Base-by-base conservation (phyloP, 2,113 vertebrate genomes). In the Procavia capensis region DNA sequence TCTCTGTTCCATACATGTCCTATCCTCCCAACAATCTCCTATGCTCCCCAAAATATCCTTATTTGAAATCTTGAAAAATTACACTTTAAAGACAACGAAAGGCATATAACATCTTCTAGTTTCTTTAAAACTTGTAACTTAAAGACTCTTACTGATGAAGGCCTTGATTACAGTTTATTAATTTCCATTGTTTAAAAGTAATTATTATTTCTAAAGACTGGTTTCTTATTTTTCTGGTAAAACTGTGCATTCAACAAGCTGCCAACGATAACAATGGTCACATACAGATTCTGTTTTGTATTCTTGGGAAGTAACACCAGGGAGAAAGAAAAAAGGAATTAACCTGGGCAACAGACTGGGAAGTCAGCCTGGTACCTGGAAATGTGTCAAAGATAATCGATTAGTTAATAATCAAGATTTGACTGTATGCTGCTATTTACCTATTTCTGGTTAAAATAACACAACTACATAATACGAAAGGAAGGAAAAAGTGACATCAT, bases 171-270 rank as follows among this genome's bases (percentile, higher is more conserved):
- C 22, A 85, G 31, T 79, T 85, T 66, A 81, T 85, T 76, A 91
- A 94, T 81, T 88, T 36, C 31, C 3, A 74, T 63, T 89, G 84
- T 47, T 76, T 75, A 91, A 61, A 91, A 85, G 39, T 72, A 91
- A 87, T 59, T 72, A n/a, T 66, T 66, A 75, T 88, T 91, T 90
- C 84, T 41, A 84, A 88, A 91, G 41, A 81, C 2, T 75, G 54
- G 68, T 50, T 88, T 90, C 85, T 85, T 88, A 80, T 36, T 83
- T 85, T 93, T 95, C 24, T 80, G 11, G 86, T 76, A 81, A 83
- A 94, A 75, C 31, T 47, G 2, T 79, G 3, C 41, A 81, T 72
- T 92, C 14, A 39, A 87, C 45, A 66, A 87, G 54, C 3, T 90
- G 29, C 50, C 96, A 88, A 66, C 80, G 45, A 91, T 17, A 76